These are phyloP conservation scores for Catagonus wagneri DNA, from an alignment of 2,113 vertebrate genomes.

Conservation along the genomic window DNA sequence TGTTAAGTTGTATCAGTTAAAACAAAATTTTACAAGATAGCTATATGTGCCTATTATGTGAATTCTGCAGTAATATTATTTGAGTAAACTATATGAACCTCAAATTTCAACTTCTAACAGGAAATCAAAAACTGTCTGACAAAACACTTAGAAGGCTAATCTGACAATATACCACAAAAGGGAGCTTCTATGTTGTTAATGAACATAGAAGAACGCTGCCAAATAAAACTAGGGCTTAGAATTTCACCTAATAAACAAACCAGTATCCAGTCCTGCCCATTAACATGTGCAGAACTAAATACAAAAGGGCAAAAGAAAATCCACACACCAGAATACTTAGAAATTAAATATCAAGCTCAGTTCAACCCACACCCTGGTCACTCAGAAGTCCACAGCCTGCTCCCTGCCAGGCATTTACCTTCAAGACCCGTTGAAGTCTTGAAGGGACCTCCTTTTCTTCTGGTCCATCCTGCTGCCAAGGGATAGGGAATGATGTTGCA, in stretches of 20 bases:
- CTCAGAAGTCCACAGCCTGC: neutral
- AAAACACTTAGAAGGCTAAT: neutral
- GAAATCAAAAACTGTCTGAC: constrained; percentile 25
- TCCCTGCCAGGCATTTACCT: neutral
- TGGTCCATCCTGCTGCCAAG: no score
- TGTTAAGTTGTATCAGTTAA: neutral
- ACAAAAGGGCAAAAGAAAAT: neutral
- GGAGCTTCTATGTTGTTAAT: neutral
- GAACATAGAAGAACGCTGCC: neutral
- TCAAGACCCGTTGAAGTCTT: neutral
- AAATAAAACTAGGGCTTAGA: neutral
- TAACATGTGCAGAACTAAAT: neutral
- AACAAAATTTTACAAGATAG: neutral
- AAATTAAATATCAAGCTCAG: constrained; percentile 19
- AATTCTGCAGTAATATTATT: neutral
- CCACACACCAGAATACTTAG: neutral
- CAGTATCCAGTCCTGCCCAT: neutral
- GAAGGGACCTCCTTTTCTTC: neutral
- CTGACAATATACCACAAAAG: constrained; percentile 62
- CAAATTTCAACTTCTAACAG: neutral
- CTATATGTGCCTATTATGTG: neutral
- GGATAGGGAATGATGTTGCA: rapidly evolving
- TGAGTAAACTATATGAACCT: neutral
- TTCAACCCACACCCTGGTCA: neutral
- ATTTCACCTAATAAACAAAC: neutral